Conservation (phyloP, 2,797 vertebrate genomes). For the Aselliscus stoliczkanus region DNA sequence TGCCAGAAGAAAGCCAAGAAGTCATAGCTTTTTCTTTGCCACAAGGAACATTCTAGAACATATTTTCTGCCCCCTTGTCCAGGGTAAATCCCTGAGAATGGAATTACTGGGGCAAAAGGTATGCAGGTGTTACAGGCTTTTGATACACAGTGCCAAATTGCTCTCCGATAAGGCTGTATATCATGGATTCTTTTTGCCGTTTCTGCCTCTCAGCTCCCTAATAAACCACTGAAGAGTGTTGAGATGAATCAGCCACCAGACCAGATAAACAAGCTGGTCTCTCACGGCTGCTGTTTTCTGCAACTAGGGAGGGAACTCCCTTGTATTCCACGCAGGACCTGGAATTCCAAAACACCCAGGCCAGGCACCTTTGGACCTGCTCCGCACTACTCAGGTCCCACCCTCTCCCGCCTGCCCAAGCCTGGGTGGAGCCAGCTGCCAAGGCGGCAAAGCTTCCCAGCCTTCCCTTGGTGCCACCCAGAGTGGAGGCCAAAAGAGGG, state of each 20-base stretch:
- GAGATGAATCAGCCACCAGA: constrained; percentile 63
- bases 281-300: not conserved
- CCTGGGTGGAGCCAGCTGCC: constrained; percentile 51
- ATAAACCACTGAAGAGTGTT: not conserved
- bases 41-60: not conserved
- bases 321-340: constrained; percentile 54
- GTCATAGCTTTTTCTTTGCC: not conserved
- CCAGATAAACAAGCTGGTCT: constrained; percentile 65
- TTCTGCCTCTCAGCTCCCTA: not conserved
- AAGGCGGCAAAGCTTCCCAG: constrained; percentile 32
- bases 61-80: not conserved
- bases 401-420: constrained; percentile 30
- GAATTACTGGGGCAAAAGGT: not conserved
- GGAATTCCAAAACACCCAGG: constrained; percentile 47
- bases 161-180: not conserved
- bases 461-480: not conserved
- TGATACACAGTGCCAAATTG: not conserved
- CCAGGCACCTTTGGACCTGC: constrained; percentile 69
- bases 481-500: not conserved
- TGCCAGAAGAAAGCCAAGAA: not conserved
- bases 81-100: not conserved
- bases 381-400: not conserved
- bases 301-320: constrained; percentile 55
- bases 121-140: not conserved
- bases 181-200: not conserved